phyloP scores from a whole-genome alignment of 2,888 invertebrate species.

The Halictus quadricinctus region DNA sequence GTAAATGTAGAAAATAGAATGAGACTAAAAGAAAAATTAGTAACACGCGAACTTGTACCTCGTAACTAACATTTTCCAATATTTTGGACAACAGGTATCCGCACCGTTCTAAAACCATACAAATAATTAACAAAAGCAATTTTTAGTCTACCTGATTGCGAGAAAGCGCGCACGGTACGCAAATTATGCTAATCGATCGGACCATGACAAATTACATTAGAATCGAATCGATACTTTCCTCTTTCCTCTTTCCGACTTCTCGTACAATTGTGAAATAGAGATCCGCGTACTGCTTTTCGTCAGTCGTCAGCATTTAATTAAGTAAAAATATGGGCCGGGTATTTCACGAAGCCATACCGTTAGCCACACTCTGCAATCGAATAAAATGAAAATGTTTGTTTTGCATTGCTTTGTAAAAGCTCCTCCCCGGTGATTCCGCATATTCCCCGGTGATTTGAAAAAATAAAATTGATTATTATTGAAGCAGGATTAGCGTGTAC shows the following conservation, averaged over 20 bases:
- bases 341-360: neutral
- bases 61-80: neutral
- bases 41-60: neutral
- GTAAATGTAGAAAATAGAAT: neutral
- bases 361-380: constrained; percentile 6
- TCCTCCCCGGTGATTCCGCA: neutral
- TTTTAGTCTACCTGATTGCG: neutral
- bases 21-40: neutral
- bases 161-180: neutral
- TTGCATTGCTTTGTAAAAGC: neutral
- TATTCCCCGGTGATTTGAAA: neutral
- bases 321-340: neutral
- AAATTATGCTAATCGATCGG: constrained; percentile 37
- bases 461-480: neutral
- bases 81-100: neutral
- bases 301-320: constrained; percentile 1
- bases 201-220: constrained; percentile 17
- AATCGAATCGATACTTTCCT: constrained; percentile 5
- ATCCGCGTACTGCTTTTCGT: neutral
- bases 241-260: no score
- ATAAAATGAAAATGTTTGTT: neutral
- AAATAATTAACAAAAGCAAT: constrained; percentile 19
- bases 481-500: neutral
- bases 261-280: neutral
- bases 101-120: neutral